Evolutionary conservation across 2,888 invertebrate species (phyloP).

Genomic region (Phragmatobia fuliginosa): DNA sequence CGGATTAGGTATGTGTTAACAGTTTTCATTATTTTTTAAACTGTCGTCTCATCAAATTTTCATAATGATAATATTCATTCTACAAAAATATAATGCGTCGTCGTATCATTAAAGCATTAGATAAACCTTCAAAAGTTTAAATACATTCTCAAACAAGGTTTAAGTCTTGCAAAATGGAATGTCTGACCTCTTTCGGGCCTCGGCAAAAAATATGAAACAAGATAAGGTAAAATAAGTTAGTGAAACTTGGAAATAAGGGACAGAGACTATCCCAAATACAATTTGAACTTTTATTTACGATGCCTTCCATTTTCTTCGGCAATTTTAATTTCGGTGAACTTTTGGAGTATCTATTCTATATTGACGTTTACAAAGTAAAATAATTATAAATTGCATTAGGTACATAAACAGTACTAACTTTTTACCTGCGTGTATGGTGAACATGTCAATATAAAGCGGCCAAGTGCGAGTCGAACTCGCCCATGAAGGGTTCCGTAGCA

Average conservation of each 20-base stretch:
- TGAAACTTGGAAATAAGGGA: conserved; percentile 30
- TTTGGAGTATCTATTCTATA: not conserved
- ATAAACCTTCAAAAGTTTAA: conserved; percentile 7
- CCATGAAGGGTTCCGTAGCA: too few species aligned
- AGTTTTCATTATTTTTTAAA: not conserved
- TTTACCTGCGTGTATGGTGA: too few species aligned
- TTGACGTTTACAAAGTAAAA: not conserved
- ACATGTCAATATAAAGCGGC: too few species aligned
- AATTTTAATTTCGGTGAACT: conserved; percentile 9
- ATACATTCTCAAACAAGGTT: conserved; percentile 29
- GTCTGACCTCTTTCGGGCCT: conserved; percentile 26
- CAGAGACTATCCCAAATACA: conserved; percentile 20
- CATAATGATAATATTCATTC: not conserved
- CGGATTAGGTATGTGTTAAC: too few species aligned
- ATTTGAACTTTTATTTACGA: conserved; percentile 31
- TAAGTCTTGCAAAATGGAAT: conserved; percentile 20
- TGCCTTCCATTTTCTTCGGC: conserved; percentile 19
- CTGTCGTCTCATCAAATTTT: not conserved
- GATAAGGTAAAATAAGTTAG: conserved; percentile 35
- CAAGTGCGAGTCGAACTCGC: too few species aligned
- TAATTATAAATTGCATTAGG: not conserved
- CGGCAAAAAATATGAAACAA: conserved; percentile 31
- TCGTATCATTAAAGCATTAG: not conserved
- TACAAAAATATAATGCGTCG: not conserved
- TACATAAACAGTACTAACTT: too few species aligned